These are phyloP conservation scores for Tetanocera ferruginea DNA, from an alignment of 2,888 invertebrate genomes.

Conservation along the genomic window DNA sequence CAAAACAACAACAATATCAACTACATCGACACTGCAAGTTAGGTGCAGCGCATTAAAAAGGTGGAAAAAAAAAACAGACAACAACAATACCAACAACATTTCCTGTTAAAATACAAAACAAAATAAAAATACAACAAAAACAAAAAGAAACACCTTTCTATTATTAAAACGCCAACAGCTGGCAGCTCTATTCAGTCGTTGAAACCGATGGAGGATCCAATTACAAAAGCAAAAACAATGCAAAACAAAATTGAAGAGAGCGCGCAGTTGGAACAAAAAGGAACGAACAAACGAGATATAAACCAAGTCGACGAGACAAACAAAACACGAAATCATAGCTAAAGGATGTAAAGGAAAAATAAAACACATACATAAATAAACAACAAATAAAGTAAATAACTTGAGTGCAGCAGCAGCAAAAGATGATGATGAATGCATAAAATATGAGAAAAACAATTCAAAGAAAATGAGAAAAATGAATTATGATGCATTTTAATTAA, in stretches of 20 bases:
- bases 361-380: slow-evolving; percentile 7
- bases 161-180: slow-evolving; percentile 39
- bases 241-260: neutral
- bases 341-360: slow-evolving; percentile 8
- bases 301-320: neutral
- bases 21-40: neutral
- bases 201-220: slow-evolving; percentile 27
- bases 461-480: slow-evolving; percentile 21
- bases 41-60: slow-evolving; percentile 10
- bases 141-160: slow-evolving; percentile 16
- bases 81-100: slow-evolving; percentile 11
- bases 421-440: slow-evolving; percentile 57
- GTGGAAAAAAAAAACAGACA: neutral
- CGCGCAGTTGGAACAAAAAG: neutral
- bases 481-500: slow-evolving; percentile 28
- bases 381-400: neutral
- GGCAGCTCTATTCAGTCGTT: slow-evolving; percentile 41
- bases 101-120: slow-evolving; percentile 13
- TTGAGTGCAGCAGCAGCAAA: slow-evolving; percentile 54
- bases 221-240: slow-evolving; percentile 26
- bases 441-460: slow-evolving; percentile 17
- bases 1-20: neutral
- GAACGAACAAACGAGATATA: neutral
- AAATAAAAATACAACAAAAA: slow-evolving; percentile 5
- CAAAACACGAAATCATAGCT: neutral